Evolutionary conservation across 2,113 vertebrate species (phyloP).

Genomic region (Vidua macroura): DNA sequence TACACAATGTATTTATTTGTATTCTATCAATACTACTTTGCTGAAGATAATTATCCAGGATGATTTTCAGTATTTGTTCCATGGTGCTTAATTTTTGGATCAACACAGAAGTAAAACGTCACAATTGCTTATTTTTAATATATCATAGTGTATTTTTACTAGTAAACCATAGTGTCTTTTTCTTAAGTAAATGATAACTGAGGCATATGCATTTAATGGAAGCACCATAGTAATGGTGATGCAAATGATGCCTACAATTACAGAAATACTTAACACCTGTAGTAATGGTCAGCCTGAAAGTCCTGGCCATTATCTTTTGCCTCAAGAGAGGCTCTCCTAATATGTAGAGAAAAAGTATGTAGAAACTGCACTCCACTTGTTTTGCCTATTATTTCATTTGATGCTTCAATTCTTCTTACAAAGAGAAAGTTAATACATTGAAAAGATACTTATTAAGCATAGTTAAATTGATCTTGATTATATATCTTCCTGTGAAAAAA

Average conservation of each 20-base stretch:
- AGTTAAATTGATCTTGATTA: not conserved
- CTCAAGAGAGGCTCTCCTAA: not conserved
- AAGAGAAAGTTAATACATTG: not conserved
- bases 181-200: not conserved
- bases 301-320: not conserved
- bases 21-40: slow-evolving; percentile 65
- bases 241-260: not conserved
- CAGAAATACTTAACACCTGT: not conserved
- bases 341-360: not conserved
- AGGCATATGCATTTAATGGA: not conserved
- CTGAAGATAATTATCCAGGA: not conserved
- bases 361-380: not conserved
- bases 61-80: not conserved
- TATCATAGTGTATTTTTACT: not conserved
- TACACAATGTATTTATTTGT: slow-evolving; percentile 86
- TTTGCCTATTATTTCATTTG: not conserved
- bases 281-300: not conserved
- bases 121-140: not conserved
- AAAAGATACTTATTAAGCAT: not conserved
- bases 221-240: not conserved
- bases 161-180: not conserved
- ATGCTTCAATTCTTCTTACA: not conserved
- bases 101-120: not conserved
- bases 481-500: not conserved
- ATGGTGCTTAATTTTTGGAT: not conserved